Conservation (phyloP, 2,888 invertebrate genomes). For the Teleiodes luculella region DNA sequence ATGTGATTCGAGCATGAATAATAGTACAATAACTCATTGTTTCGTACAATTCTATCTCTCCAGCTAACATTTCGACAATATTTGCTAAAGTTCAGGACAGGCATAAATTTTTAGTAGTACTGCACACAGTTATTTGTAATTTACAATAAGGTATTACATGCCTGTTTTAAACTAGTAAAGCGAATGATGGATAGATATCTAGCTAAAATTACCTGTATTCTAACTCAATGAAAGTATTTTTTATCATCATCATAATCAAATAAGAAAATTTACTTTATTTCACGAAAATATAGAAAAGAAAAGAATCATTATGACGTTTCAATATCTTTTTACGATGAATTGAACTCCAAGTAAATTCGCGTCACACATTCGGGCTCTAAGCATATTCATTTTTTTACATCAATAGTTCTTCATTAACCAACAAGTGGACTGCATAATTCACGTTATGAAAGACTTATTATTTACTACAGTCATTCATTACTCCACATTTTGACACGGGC, state of each 20-base stretch:
- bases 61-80: slow-evolving; percentile 47
- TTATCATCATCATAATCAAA: too few species aligned
- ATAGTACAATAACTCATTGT: slow-evolving; percentile 51
- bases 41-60: slow-evolving; percentile 39
- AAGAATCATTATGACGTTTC: too few species aligned
- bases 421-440: slow-evolving; percentile 3
- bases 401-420: not conserved
- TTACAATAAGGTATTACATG: slow-evolving; percentile 7
- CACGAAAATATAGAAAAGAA: too few species aligned
- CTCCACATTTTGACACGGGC: slow-evolving; percentile 19
- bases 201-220: too few species aligned
- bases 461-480: slow-evolving; percentile 14
- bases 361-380: too few species aligned
- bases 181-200: not conserved
- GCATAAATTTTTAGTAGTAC: slow-evolving; percentile 44
- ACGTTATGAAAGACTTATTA: slow-evolving; percentile 9
- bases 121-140: slow-evolving; percentile 38
- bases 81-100: slow-evolving; percentile 53
- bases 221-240: too few species aligned
- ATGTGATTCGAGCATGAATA: slow-evolving; percentile 33
- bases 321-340: too few species aligned
- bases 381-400: too few species aligned
- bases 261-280: too few species aligned
- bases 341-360: too few species aligned
- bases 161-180: not conserved